Base-by-base conservation (phyloP, 2,888 invertebrate genomes). In the Galerucella calmariensis region DNA sequence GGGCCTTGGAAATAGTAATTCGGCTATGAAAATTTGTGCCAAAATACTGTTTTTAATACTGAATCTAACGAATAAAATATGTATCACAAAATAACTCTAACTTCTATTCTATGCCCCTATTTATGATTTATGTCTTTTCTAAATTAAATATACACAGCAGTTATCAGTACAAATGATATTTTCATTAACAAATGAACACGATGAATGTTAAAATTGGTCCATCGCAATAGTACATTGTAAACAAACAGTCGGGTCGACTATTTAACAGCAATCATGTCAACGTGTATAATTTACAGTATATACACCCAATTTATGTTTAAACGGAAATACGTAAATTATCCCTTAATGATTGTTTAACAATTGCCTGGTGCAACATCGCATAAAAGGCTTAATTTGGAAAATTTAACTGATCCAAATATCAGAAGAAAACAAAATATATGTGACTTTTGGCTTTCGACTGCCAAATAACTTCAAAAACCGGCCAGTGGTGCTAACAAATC, bases 281-380 rank as follows among this genome's bases (percentile, higher is more conserved):
- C n/a, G n/a, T 51, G 51, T 51, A 51, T 51, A 51, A n/a, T 51
- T 51, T n/a, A 51, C 51, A 51, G 51, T n/a, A 51, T 20, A 20
- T 51, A 51, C 51, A 51, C n/a, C n/a, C 51, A 51, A 51, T 51
- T 51, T 51, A 56, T 20, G 56, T 56, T 56, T 56, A 56, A 56
- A 16, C 56, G 20, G 2, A 20, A 20, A 9, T 56, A 20, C 20
- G 56, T 56, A 56, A 20, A 20, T 56, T 56, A 9, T 56, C 56
- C 20, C 11, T 56, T 56, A 20, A 11, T 56, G 56, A 2, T 56
- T 16, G 11, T 56, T 56, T 56, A 56, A 20, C 11, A 20, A 16
- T n/a, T 14, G 12, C 6, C 20, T 56, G 3, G 48, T 48, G 14
- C 12, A 12, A 48, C 11, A 14, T 12, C 2, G 48, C 11, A 12